These are phyloP conservation scores for Drosophila chauvacae DNA, from an alignment of 1,140 invertebrate species.

Conservation along the genomic window DNA sequence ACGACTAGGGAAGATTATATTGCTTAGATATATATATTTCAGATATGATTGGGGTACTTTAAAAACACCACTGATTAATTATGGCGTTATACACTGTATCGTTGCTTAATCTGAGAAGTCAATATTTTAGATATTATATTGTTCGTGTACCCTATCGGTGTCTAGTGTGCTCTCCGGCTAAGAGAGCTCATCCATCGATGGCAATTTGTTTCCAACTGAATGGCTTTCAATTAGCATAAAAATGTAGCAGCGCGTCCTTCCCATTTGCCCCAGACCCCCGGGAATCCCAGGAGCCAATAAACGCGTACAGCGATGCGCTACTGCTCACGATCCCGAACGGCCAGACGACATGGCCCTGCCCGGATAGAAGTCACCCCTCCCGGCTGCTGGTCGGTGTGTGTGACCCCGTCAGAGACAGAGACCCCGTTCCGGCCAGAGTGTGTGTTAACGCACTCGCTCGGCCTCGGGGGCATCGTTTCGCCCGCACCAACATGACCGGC, in stretches of 20 bases:
- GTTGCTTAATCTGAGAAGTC: neutral
- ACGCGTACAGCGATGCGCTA: constrained; percentile 26
- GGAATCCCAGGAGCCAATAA: constrained; percentile 64
- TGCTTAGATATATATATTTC: neutral
- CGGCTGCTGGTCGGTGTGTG: neutral
- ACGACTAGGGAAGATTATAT: neutral
- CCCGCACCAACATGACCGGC: constrained; percentile 29
- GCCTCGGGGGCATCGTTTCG: constrained; percentile 54
- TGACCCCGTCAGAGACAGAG: constrained; percentile 1
- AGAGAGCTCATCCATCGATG: constrained; percentile 34
- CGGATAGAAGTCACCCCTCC: constrained; percentile 19
- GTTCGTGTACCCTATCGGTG: neutral
- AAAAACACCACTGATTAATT: neutral
- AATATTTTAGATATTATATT: neutral
- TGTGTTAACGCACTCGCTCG: constrained; percentile 48
- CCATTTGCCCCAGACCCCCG: constrained; percentile 28
- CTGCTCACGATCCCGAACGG: constrained; percentile 4
- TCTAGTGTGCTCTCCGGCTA: constrained; percentile 10
- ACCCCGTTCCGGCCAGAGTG: constrained; percentile 20
- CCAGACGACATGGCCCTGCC: constrained; percentile 4
- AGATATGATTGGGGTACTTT: neutral
- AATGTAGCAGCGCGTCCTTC: constrained; percentile 55
- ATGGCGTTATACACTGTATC: no score
- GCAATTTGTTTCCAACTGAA: constrained; percentile 73
- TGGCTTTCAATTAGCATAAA: constrained; percentile 83